Conservation (phyloP, 1,140 invertebrate species). For the Apocrypta bakeri region DNA sequence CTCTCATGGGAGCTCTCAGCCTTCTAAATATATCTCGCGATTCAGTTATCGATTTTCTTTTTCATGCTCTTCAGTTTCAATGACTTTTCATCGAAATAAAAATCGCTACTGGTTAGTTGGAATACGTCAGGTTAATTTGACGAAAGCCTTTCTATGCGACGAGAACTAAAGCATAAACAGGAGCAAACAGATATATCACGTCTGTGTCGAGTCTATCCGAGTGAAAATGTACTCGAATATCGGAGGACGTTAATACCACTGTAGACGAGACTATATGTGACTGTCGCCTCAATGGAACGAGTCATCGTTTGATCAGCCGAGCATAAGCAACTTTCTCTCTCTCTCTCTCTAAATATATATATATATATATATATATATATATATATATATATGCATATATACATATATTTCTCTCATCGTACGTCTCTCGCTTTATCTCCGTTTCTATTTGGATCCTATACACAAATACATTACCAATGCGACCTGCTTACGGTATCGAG, state of each 20-base stretch:
- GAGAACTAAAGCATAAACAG: no score
- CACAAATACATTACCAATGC: no score
- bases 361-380: no score
- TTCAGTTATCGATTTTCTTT: neutral
- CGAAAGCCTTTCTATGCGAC: no score
- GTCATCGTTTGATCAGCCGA: slow-evolving; percentile 51
- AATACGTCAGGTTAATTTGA: neutral
- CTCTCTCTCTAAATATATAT: no score
- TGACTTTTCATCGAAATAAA: no score
- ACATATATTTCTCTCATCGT: no score
- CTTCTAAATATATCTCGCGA: neutral
- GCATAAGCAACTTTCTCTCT: neutral
- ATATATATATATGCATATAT: no score
- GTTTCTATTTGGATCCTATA: neutral
- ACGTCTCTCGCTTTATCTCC: neutral
- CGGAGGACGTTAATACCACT: neutral
- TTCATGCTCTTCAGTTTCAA: neutral
- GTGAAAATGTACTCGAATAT: no score
- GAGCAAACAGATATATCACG: no score
- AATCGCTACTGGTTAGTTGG: neutral
- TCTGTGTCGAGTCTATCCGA: no score
- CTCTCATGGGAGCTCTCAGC: neutral
- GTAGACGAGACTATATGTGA: slow-evolving; percentile 5
- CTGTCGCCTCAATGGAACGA: slow-evolving; percentile 41
- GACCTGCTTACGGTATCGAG: no score